These are phyloP conservation scores for Platanista minor DNA, from an alignment of 2,113 vertebrate genomes.

Conservation along the genomic window DNA sequence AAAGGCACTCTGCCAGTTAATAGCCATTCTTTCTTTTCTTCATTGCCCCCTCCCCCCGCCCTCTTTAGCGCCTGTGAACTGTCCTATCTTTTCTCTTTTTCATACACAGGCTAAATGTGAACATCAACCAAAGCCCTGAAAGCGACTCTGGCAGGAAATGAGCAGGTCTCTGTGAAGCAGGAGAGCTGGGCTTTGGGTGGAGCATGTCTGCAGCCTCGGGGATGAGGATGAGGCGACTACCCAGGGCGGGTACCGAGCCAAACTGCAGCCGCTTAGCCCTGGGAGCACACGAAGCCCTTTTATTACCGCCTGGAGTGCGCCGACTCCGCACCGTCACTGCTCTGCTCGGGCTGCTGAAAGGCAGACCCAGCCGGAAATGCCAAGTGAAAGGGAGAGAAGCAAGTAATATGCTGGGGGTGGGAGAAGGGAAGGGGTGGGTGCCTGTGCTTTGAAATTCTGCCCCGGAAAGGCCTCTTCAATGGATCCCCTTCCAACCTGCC, in stretches of 20 bases:
- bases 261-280: background rate
- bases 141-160: background rate
- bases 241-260: rapidly evolving
- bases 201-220: rapidly evolving
- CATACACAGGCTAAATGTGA: background rate
- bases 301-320: background rate
- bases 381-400: background rate
- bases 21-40: background rate
- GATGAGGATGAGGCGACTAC: background rate
- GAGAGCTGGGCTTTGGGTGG: background rate
- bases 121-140: background rate
- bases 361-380: background rate
- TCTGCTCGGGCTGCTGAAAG: background rate
- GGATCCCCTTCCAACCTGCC: constrained; percentile 50
- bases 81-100: background rate
- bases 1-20: background rate
- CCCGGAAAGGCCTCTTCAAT: background rate
- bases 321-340: rapidly evolving
- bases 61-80: background rate
- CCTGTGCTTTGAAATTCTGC: constrained; percentile 39
- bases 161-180: background rate
- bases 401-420: background rate
- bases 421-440: background rate
- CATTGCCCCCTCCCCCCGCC: background rate
- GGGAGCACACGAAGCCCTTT: background rate